Base-by-base conservation (phyloP, 1,140 invertebrate genomes). In the Polyergus mexicanus region DNA sequence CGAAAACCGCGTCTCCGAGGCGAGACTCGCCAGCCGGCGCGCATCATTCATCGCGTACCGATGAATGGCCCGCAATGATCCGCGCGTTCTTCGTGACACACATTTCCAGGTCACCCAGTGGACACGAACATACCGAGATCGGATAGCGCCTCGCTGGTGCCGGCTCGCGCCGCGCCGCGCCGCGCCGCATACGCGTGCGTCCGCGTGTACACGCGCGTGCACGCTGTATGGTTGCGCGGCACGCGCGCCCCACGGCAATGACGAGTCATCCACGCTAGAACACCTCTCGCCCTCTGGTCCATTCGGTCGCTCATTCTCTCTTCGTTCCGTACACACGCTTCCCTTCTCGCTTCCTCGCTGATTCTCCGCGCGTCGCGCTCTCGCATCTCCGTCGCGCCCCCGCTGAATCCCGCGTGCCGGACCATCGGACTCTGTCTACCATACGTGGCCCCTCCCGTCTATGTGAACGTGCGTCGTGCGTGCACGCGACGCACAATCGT, bases 261-360 rank as follows among this genome's bases (percentile, higher is more conserved):
- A 95, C 94, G 94, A 94, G 94, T 95, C 94, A 95, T 95, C 94
- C 94, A 94, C 92, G 94, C 92, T 94, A 94, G 94, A 94, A 94
- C 94, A 94, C 94, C 94, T 94, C 93, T 94, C 93, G 92, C 89
- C 89, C 87, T 85, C 86, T 78, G 86, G 87, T 85, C 87, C 80
- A 38, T 65, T 72, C 47, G 60, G 56, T 44, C 66, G 7, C 65
- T 54, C 60, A 13, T 81, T 75, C 81, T 75, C 74, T 60, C 72
- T 28, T 44, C 44, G 62, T 80, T 22, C 38, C 72, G 84, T 19
- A 19, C 89, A 62, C 85, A 84, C 62, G 66, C 54, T 63, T 66
- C 87, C 38, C 84, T 84, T 84, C 89, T 88, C 88, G 77, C 88
- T 88, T 62, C n/a, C 71, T 84, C 80, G 75, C 56, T 80, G 60